Evolutionary conservation across 2,888 invertebrate genomes (phyloP).

Genomic region (Lysandra coridon): DNA sequence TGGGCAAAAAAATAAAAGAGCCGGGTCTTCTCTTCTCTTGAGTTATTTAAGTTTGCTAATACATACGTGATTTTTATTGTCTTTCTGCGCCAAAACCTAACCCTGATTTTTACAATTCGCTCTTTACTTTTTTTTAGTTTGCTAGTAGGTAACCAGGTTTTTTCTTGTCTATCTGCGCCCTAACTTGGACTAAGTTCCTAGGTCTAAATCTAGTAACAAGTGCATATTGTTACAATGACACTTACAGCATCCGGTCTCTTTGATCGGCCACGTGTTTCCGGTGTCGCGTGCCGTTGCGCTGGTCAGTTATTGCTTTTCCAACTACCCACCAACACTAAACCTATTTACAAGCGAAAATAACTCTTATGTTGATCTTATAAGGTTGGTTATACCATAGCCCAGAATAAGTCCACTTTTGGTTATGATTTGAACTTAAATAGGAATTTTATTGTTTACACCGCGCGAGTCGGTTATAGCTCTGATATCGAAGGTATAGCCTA

Average conservation of each 20-base stretch:
- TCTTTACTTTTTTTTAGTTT: too few species aligned
- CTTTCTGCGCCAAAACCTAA: too few species aligned
- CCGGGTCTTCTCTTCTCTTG: too few species aligned
- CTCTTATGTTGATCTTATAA: not conserved
- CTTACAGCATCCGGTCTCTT: slow-evolving; percentile 36
- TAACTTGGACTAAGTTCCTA: slow-evolving; percentile 46
- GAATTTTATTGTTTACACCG: slow-evolving; percentile 20
- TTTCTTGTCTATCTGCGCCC: too few species aligned
- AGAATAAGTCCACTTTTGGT: slow-evolving; percentile 2
- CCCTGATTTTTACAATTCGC: too few species aligned
- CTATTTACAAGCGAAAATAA: not conserved
- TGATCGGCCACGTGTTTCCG: slow-evolving; percentile 48
- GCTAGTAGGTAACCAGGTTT: too few species aligned
- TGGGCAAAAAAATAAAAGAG: too few species aligned
- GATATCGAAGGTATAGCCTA: not conserved
- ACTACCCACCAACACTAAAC: slow-evolving; percentile 30
- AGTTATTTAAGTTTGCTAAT: too few species aligned
- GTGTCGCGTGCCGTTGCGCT: slow-evolving; percentile 43
- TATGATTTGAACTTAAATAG: slow-evolving; percentile 13
- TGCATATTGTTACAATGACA: slow-evolving; percentile 14
- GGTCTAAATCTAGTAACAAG: slow-evolving; percentile 10
- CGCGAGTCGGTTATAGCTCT: not conserved
- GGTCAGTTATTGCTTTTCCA: slow-evolving; percentile 44
- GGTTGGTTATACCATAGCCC: not conserved
- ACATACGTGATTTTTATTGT: too few species aligned